Percentiles rank a stretch among this genome's conserved stretches.
phyloP scores from a whole-genome alignment of 2,888 invertebrate species.

The Andrena haemorrhoa region DNA sequence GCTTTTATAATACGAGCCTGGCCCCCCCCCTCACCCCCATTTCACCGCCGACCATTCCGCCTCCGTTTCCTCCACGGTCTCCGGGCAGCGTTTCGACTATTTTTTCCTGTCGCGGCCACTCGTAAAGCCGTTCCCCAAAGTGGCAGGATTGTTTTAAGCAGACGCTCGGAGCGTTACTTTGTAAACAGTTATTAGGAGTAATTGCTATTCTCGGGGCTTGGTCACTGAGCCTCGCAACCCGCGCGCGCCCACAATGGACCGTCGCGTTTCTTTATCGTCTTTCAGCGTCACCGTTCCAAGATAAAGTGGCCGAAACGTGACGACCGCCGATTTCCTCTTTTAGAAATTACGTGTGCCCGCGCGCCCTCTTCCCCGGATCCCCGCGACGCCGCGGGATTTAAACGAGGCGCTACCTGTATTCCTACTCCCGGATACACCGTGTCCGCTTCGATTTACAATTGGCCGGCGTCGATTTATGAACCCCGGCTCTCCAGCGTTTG shows the following conservation, averaged over 20 bases:
- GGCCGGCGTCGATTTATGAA: conserved; percentile 20
- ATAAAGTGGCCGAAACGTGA: conserved; percentile 37
- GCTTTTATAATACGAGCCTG: conserved; percentile 82
- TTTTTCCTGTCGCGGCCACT: background rate
- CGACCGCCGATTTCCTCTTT: conserved; percentile 31
- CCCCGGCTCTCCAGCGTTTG: background rate
- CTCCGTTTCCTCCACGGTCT: conserved; percentile 2
- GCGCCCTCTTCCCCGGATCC: background rate
- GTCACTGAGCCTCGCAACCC: conserved; percentile 14
- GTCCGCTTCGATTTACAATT: background rate
- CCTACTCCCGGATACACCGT: background rate
- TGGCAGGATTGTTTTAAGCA: conserved; percentile 22
- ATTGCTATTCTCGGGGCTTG: conserved; percentile 27
- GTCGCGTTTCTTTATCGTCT: conserved; percentile 18
- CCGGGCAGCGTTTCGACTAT: background rate
- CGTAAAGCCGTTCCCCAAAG: conserved; percentile 11
- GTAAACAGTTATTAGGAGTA: conserved; percentile 28
- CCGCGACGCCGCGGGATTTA: background rate
- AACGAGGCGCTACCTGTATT: conserved; percentile 14
- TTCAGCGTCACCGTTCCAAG: conserved; percentile 4
- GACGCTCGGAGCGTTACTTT: conserved; percentile 9
- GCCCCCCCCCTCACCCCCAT: background rate
- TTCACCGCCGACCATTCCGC: conserved; percentile 17
- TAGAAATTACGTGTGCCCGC: conserved; percentile 37
- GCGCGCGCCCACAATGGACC: conserved; percentile 7